Conservation (phyloP, 2,113 vertebrate species). For the Elephantulus edwardii region DNA sequence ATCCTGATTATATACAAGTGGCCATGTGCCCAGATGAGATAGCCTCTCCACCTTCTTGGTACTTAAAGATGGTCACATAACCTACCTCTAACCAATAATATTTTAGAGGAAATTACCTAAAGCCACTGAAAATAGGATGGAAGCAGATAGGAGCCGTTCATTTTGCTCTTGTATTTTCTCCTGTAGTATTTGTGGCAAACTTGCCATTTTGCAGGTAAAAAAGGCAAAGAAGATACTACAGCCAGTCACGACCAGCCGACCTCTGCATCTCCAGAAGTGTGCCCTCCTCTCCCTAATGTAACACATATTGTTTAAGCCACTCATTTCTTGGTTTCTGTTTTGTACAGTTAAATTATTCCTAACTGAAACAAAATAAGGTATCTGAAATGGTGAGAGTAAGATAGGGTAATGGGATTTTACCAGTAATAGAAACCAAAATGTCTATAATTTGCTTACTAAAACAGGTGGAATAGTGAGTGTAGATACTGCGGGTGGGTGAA, state of each 20-base stretch:
- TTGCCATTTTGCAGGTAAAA: neutral
- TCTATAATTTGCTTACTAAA: neutral
- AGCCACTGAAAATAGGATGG: constrained; percentile 13
- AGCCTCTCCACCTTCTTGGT: neutral
- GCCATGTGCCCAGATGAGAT: constrained; percentile 1
- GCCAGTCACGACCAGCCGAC: no score
- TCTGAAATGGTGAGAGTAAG: neutral
- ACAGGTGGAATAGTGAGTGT: neutral
- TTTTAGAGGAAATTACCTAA: constrained; percentile 6
- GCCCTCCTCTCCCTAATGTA: no score
- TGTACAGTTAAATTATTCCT: constrained; percentile 5
- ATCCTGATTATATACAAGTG: neutral
- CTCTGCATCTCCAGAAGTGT: neutral
- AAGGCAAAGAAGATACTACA: neutral
- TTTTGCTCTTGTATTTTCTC: neutral
- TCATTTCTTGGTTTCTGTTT: constrained; percentile 1
- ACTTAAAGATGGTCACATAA: neutral
- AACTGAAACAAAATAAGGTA: neutral
- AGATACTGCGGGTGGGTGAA: neutral
- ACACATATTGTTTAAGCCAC: neutral
- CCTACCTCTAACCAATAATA: neutral
- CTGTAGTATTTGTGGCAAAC: neutral
- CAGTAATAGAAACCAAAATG: neutral
- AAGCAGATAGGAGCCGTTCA: neutral
- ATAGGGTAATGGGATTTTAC: neutral